These are phyloP conservation scores for Atta cephalotes DNA, from an alignment of 1,140 invertebrate species.

Conservation along the genomic window DNA sequence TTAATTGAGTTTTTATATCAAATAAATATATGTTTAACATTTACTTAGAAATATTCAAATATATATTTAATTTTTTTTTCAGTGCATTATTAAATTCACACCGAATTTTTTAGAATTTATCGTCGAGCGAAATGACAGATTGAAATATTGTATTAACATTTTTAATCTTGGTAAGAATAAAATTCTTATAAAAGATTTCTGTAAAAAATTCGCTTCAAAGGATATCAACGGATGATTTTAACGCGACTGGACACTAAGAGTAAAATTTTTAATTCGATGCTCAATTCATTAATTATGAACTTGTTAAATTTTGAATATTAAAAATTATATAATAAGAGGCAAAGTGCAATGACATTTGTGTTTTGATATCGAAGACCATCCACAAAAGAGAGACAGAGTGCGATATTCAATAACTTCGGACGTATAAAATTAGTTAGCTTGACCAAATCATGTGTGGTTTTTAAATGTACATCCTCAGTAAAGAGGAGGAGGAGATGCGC, in stretches of 20 bases:
- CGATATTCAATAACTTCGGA: not conserved
- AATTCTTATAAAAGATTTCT: not conserved
- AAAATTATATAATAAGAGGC: not conserved
- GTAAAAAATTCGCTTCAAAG: not conserved
- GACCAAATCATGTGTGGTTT: not conserved
- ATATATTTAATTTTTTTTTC: too few species aligned
- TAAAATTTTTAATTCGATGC: not conserved
- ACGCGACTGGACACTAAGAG: not conserved
- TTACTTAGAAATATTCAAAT: too few species aligned
- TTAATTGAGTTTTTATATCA: too few species aligned
- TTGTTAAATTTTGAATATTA: not conserved
- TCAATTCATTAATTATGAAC: not conserved
- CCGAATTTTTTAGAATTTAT: too few species aligned
- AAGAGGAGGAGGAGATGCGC: not conserved
- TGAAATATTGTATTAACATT: not conserved
- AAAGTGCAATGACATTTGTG: not conserved
- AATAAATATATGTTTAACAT: too few species aligned
- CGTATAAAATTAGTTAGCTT: not conserved
- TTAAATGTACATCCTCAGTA: not conserved
- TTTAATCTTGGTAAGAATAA: not conserved
- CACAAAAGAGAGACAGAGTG: not conserved
- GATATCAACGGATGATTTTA: not conserved
- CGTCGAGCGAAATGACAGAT: not conserved
- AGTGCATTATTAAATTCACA: too few species aligned
- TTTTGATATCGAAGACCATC: not conserved